These are phyloP conservation scores for Neodiprion virginianus DNA, from an alignment of 1,140 invertebrate species.

Conservation along the genomic window DNA sequence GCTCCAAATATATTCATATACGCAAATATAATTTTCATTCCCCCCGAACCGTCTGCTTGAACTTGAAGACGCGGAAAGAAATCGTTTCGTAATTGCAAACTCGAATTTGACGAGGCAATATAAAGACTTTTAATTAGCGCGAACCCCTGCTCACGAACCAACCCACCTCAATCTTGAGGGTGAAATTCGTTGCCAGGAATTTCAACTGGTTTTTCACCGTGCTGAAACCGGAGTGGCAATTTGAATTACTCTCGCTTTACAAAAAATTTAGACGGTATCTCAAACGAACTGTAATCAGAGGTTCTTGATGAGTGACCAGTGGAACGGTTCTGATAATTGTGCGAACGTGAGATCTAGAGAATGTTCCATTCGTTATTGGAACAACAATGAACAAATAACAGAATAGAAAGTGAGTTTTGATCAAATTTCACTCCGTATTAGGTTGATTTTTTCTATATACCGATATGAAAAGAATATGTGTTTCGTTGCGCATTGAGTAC, in stretches of 20 bases:
- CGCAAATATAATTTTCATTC: too few species aligned
- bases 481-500: too few species aligned
- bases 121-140: constrained; percentile 1
- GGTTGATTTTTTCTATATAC: too few species aligned
- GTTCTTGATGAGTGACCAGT: not conserved
- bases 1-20: too few species aligned
- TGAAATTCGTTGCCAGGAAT: not conserved
- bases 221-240: not conserved
- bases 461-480: too few species aligned
- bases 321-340: not conserved
- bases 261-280: not conserved
- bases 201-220: not conserved
- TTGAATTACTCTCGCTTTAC: constrained; percentile 5
- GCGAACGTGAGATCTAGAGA: not conserved
- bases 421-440: too few species aligned
- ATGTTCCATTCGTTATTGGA: too few species aligned
- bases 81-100: constrained; percentile 4
- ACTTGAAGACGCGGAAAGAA: not conserved
- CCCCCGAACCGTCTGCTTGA: not conserved
- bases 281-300: not conserved
- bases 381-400: too few species aligned
- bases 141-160: not conserved
- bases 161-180: not conserved
- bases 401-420: too few species aligned
- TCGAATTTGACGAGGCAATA: constrained; percentile 7